phyloP scores from a whole-genome alignment of 2,113 vertebrate genomes.

The Dicentrarchus labrax region DNA sequence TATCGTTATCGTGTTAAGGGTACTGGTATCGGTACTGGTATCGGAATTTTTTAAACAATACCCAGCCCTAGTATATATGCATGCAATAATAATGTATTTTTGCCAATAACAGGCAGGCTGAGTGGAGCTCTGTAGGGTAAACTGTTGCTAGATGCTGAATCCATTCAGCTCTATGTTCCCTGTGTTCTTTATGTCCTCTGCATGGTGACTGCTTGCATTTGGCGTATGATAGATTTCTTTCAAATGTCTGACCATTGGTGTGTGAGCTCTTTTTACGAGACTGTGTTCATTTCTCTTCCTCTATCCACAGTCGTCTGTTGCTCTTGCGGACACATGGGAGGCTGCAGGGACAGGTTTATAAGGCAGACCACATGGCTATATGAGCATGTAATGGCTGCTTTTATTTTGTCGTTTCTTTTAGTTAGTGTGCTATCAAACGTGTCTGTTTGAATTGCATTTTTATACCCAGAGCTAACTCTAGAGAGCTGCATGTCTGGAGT shows the following conservation, averaged over 20 bases:
- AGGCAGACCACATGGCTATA: constrained; percentile 4
- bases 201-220: not conserved
- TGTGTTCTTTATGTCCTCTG: not conserved
- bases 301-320: not conserved
- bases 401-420: constrained; percentile 20
- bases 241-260: not conserved
- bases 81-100: not conserved
- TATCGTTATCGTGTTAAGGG: too few relatives aligned
- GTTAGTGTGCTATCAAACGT: constrained; percentile 19
- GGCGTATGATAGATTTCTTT: not conserved
- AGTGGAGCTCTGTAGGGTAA: too few relatives aligned
- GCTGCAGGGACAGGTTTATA: constrained; percentile 1
- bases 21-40: too few relatives aligned
- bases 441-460: constrained; percentile 5
- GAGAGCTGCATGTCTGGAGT: not conserved
- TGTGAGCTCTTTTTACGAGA: not conserved
- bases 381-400: constrained; percentile 20
- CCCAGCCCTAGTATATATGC: too few relatives aligned
- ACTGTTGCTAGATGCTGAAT: not conserved
- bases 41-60: too few relatives aligned
- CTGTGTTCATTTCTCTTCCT: not conserved
- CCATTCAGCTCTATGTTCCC: not conserved
- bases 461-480: not conserved
- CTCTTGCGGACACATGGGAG: not conserved
- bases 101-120: not conserved